Base-by-base conservation (phyloP, 2,888 invertebrate species). In the Pelosia muscerda region DNA sequence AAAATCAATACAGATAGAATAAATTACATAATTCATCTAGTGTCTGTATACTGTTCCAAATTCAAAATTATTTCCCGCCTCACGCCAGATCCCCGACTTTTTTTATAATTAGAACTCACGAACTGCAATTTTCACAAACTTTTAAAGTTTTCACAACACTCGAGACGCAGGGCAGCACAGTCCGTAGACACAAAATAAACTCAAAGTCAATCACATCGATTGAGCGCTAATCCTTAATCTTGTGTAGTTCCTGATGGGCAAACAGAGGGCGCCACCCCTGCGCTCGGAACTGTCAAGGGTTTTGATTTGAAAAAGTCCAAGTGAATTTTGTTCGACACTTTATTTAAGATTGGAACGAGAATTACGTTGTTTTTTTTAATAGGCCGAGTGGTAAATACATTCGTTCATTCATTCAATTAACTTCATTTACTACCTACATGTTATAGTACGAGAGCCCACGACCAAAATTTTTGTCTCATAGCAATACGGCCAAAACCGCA, bases 241-340 rank as follows among this genome's bases (percentile, higher is more conserved):
- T 64, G 70, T 71, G 78, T 80, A 77, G 80, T 82, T 83, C 84
- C 81, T 81, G 73, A 73, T 70, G 69, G 69, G 55, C 78, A 82
- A 83, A 84, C 65, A 84, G 80, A 83, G 83, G 84, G 84, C 63
- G 79, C 68, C 81, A 72, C 80, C 79, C 67, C 62, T 66, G 26
- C 57, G 38, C 31, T 13, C 53, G 2, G 9, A 28, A 55, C 61
- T 66, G 60, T 66, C 66, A 66, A 57, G 55, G 54, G 66, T 55
- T 63, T 54, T 42, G 66, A 61, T 66, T 60, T 55, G 26, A 63
- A 63, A 63, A 55, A 25, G 19, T 55, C 54, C 38, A 19, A 60
- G 66, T 28, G 60, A 61, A 66, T 66, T 28, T 66, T 66, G 64
- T 57, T 49, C n/a, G 19, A 64, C 64, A 28, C 57, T 64, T 57